Evolutionary conservation across 1,140 invertebrate species (phyloP).

Genomic region (Aphaenogaster ashmeadi): DNA sequence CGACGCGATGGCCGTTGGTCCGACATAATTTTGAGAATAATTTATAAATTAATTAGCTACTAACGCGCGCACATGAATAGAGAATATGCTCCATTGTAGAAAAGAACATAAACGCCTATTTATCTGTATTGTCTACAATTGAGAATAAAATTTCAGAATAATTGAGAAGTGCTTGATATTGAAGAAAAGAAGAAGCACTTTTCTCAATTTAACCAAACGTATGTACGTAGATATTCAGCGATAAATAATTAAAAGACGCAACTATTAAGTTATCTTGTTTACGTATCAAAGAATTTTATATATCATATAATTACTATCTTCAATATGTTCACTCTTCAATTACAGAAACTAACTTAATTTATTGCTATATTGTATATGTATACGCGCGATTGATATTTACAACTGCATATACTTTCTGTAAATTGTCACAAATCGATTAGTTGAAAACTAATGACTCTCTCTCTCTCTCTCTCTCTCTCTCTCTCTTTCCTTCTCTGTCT

Average conservation of each 20-base stretch:
- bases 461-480: not conserved
- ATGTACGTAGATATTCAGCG: not conserved
- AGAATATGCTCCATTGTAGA: not conserved
- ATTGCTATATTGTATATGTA: not conserved
- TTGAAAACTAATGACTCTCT: not conserved
- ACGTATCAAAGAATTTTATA: not conserved
- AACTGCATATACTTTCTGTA: not conserved
- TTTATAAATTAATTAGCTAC: constrained; percentile 35
- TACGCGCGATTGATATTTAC: not conserved
- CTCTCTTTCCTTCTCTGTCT: not conserved
- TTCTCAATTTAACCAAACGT: not conserved
- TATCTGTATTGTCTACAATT: not conserved
- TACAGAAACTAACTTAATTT: not conserved
- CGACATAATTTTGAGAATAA: not conserved
- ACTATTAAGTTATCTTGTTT: not conserved
- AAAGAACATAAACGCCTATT: not conserved
- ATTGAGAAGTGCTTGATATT: constrained; percentile 9
- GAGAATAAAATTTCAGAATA: not conserved
- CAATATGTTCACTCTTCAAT: not conserved
- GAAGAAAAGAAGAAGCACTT: not conserved
- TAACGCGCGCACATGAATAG: not conserved
- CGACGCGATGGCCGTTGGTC: not conserved
- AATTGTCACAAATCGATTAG: not conserved
- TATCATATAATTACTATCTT: not conserved
- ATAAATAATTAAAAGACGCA: not conserved